Evolutionary conservation across 2,888 invertebrate genomes (phyloP).

Genomic region (Dione juno): DNA sequence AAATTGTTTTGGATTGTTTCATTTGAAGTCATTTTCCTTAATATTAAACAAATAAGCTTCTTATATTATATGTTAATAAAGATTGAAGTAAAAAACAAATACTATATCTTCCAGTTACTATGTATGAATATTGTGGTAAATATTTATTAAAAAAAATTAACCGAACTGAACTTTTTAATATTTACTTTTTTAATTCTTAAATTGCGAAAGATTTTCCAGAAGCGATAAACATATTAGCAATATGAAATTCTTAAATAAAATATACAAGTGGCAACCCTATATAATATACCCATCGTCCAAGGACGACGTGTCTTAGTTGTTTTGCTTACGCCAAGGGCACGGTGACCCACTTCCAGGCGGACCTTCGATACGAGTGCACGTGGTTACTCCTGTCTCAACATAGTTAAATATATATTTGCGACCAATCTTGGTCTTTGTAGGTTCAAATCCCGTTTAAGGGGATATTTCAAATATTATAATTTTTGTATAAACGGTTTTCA

Average conservation of each 20-base stretch:
- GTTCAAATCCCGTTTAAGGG: not conserved
- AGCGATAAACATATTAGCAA: too few relatives aligned
- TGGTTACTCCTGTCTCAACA: conserved; percentile 43
- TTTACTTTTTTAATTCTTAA: too few relatives aligned
- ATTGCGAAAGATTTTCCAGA: too few relatives aligned
- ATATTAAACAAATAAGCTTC: too few relatives aligned
- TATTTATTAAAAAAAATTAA: too few relatives aligned
- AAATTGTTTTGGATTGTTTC: not conserved
- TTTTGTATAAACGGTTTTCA: too few relatives aligned
- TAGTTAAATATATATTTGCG: not conserved
- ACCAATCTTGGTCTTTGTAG: not conserved
- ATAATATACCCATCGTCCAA: conserved; percentile 42
- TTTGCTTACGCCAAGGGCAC: conserved; percentile 64
- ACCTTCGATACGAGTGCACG: conserved; percentile 61
- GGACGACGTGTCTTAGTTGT: conserved; percentile 48
- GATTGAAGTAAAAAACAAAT: too few relatives aligned
- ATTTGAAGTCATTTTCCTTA: not conserved
- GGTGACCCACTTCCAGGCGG: conserved; percentile 69
- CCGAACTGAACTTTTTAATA: too few relatives aligned
- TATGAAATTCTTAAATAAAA: not conserved
- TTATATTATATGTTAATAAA: too few relatives aligned
- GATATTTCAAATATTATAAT: too few relatives aligned
- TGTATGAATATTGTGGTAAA: too few relatives aligned
- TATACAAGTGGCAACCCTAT: conserved; percentile 24
- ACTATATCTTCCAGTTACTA: too few relatives aligned